These are phyloP conservation scores for Antedon mediterranea DNA, from an alignment of 53 echinoderm and acorn worm genomes.

Conservation along the genomic window DNA sequence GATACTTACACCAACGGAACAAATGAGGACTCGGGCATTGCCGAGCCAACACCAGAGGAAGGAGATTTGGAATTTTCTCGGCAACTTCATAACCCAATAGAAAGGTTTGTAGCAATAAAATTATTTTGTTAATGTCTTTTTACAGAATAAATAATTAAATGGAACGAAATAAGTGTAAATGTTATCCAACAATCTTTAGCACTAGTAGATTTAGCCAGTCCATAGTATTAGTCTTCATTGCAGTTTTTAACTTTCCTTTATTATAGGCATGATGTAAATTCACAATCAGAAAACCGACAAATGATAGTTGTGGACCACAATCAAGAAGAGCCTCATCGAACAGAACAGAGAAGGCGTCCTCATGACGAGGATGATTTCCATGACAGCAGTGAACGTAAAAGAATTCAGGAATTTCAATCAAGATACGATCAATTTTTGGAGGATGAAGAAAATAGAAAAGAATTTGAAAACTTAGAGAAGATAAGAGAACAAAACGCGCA, in stretches of 20 bases:
- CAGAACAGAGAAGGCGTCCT: neutral
- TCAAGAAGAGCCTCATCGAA: neutral
- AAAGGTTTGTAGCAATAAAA: conserved; percentile 11
- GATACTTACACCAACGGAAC: conserved; percentile 75
- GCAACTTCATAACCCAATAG: conserved; percentile 17
- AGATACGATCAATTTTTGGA: neutral
- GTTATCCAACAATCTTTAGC: neutral
- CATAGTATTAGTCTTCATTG: too few species aligned
- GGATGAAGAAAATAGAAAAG: conserved; percentile 16
- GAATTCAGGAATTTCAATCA: neutral
- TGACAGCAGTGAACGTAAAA: neutral
- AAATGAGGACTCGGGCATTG: conserved; percentile 81
- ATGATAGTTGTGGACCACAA: neutral
- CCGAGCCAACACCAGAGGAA: conserved; percentile 48
- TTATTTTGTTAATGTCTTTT: neutral
- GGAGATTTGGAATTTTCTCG: conserved; percentile 27
- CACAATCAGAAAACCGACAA: conserved; percentile 1
- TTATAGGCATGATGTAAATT: neutral
- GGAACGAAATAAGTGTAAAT: neutral
- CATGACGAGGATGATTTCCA: neutral
- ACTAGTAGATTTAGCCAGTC: too few species aligned
- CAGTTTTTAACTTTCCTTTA: too few species aligned
- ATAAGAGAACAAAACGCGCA: neutral
- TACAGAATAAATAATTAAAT: too few species aligned
- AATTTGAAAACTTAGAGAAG: neutral